Evolutionary conservation across 2,888 invertebrate genomes (phyloP).

Genomic region (Caenorhabditis sp.): DNA sequence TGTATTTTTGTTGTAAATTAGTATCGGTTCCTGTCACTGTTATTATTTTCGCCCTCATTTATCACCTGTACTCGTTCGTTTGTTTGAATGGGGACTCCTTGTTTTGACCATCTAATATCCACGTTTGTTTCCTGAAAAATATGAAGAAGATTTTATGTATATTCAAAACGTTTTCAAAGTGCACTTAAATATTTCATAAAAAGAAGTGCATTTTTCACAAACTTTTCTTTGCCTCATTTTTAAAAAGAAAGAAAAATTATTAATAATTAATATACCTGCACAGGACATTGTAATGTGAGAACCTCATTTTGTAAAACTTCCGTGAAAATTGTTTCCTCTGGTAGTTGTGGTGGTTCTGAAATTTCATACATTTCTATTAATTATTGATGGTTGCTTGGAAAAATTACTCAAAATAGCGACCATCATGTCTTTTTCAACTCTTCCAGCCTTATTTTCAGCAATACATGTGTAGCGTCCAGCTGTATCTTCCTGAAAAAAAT

Average conservation of each 20-base stretch:
- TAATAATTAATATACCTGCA: constrained; percentile 25
- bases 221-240: too few relatives aligned
- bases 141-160: neutral
- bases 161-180: constrained; percentile 36
- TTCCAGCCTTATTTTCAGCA: constrained; percentile 76
- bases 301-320: constrained; percentile 74
- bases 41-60: neutral
- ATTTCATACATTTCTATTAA: constrained; percentile 4
- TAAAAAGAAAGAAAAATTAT: neutral
- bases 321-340: constrained; percentile 9
- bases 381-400: neutral
- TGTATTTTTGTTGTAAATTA: neutral
- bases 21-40: neutral
- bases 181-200: constrained; percentile 47
- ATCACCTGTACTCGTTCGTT: neutral
- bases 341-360: constrained; percentile 63
- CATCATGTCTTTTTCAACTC: constrained; percentile 74
- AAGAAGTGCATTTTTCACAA: constrained; percentile 6
- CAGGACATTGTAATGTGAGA: constrained; percentile 73
- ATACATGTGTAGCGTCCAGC: constrained; percentile 77
- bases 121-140: constrained; percentile 9
- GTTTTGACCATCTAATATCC: neutral
- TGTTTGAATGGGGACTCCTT: neutral
- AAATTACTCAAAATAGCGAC: constrained; percentile 76
- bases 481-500: constrained; percentile 55